Conservation (phyloP, 2,113 vertebrate genomes). For the Propithecus coquereli region DNA sequence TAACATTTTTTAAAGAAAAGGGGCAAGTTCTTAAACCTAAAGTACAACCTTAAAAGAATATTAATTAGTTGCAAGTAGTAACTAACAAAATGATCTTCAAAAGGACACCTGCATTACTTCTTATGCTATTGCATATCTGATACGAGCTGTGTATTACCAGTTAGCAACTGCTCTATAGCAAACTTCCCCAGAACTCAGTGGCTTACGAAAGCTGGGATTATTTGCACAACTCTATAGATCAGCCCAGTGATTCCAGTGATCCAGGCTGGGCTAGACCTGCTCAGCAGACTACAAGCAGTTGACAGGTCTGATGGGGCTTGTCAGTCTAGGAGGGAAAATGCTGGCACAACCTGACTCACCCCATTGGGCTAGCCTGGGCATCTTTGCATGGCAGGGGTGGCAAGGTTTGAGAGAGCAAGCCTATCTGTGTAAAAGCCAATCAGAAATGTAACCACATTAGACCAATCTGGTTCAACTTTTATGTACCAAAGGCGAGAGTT, state of each 20-base stretch:
- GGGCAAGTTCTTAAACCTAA: not conserved
- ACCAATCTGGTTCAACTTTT: too few relatives aligned
- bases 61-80: not conserved
- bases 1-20: not conserved
- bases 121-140: not conserved
- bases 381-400: not conserved
- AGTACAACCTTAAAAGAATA: slow-evolving; percentile 14
- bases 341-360: not conserved
- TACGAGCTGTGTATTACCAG: not conserved
- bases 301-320: not conserved
- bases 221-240: not conserved
- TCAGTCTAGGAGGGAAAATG: not conserved
- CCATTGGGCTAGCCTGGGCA: not conserved
- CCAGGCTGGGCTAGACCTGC: not conserved
- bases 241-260: not conserved
- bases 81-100: not conserved
- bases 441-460: not conserved
- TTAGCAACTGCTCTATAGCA: not conserved
- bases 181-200: not conserved
- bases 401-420: not conserved
- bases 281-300: not conserved
- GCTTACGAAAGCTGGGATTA: not conserved
- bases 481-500: too few relatives aligned
- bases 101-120: not conserved
- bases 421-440: not conserved